Base-by-base conservation (phyloP, 2,888 invertebrate genomes). In the Tenthredo livida region DNA sequence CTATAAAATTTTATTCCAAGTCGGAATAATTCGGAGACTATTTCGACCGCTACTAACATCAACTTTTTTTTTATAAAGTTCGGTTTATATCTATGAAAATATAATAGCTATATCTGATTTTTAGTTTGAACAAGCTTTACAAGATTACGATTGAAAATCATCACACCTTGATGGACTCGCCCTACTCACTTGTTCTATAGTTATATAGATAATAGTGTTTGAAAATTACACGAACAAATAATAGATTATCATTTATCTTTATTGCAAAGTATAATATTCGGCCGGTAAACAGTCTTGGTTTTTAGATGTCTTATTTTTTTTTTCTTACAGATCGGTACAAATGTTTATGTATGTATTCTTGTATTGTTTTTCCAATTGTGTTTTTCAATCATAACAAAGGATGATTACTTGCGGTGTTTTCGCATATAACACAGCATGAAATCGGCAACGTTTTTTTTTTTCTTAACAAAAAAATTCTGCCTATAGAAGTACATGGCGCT, bases 291-390 rank as follows among this genome's bases (percentile, higher is more conserved):
- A 33, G 29, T 43, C 61, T 80, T 80, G 61, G 65, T 80, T 90
- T 90, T 91, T 88, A 91, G 90, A 88, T 58, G 88, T 87, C 86
- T 90, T 90, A 88, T 85, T 91, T 86, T 89, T 86, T 89, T 91
- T 89, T 90, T 90, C 37, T 93, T 93, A 91, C 93, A 93, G 92
- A 92, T 92, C 91, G 86, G 90, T 93, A 89, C 90, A 90, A 90
- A 88, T 91, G 89, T 93, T 89, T 91, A 89, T 92, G 93, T 93
- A 93, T 91, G 93, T 93, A 93, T 91, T 54, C 87, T 84, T 86
- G 84, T 84, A 86, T 84, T 78, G 61, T 61, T 21, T 78, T 87
- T 86, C 65, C 5, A 58, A 67, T 25, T 72, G 21, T 65, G 54
- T 33, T 84, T 86, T 86, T 86, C 87, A 50, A 54, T 29, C 17